These are phyloP conservation scores for Taphrorychus bicolor DNA, from an alignment of 2,888 invertebrate genomes.

Conservation along the genomic window DNA sequence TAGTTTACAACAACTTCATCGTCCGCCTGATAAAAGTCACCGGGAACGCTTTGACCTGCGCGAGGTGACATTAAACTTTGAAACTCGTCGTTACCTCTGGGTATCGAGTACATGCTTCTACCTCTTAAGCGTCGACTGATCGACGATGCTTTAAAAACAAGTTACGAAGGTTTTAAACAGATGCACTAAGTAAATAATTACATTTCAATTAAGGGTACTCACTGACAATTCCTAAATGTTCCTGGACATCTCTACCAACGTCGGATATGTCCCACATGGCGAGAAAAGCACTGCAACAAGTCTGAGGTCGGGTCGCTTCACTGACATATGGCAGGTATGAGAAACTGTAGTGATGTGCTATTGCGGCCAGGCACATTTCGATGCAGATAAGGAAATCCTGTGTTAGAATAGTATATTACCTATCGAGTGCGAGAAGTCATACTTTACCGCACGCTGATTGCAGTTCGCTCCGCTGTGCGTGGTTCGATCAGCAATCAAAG, in stretches of 20 bases:
- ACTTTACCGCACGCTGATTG: too few relatives aligned
- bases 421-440: too few relatives aligned
- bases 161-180: background rate
- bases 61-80: constrained; percentile 52
- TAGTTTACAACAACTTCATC: constrained; percentile 55
- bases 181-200: background rate
- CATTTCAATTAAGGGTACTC: constrained; percentile 51
- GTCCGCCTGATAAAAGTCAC: constrained; percentile 53
- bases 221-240: constrained; percentile 91
- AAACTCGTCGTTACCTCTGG: constrained; percentile 71
- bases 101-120: constrained; percentile 76
- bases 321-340: constrained; percentile 87
- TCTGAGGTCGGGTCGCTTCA: constrained; percentile 50
- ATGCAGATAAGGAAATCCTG: constrained; percentile 96
- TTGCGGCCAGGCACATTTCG: constrained; percentile 96
- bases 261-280: constrained; percentile 98
- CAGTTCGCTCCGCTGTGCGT: too few relatives aligned
- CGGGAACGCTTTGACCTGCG: constrained; percentile 52
- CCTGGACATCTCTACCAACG: constrained; percentile 89
- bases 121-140: constrained; percentile 80
- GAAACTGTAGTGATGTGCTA: constrained; percentile 95
- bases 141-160: constrained; percentile 67
- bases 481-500: too few relatives aligned
- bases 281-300: constrained; percentile 80
- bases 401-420: too few relatives aligned